These are phyloP conservation scores for Parauchenoglanis ngamensis DNA, from an alignment of 2,797 vertebrate genomes.

Conservation along the genomic window DNA sequence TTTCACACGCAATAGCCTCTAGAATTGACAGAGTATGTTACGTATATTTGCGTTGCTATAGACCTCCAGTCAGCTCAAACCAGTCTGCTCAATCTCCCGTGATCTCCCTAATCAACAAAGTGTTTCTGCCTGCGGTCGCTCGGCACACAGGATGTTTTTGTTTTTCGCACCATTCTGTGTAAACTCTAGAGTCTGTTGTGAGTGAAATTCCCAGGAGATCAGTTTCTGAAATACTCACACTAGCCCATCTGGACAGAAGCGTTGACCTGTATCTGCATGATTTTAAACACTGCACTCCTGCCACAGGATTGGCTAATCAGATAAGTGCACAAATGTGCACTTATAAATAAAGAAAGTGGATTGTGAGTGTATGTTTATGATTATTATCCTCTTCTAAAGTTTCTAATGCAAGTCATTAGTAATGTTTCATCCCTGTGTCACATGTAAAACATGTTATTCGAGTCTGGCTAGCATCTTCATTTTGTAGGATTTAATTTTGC, in stretches of 20 bases:
- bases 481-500: background rate
- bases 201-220: background rate
- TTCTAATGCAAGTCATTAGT: background rate
- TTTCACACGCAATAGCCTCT: too few relatives aligned
- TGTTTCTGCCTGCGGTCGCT: background rate
- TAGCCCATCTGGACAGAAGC: background rate
- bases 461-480: background rate
- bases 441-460: background rate
- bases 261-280: background rate
- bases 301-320: background rate
- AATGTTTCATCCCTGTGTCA: background rate
- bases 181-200: background rate
- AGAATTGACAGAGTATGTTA: too few relatives aligned
- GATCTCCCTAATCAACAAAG: background rate
- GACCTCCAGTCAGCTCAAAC: background rate
- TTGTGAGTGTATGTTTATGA: background rate
- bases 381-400: background rate
- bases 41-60: background rate
- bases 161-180: background rate
- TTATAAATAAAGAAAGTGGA: background rate
- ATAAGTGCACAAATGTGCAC: background rate
- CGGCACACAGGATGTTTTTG: background rate
- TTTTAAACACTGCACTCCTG: background rate
- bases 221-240: background rate
- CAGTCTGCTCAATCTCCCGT: background rate